Conservation (phyloP, 1,140 invertebrate genomes). For the Reticulitermes speratus region DNA sequence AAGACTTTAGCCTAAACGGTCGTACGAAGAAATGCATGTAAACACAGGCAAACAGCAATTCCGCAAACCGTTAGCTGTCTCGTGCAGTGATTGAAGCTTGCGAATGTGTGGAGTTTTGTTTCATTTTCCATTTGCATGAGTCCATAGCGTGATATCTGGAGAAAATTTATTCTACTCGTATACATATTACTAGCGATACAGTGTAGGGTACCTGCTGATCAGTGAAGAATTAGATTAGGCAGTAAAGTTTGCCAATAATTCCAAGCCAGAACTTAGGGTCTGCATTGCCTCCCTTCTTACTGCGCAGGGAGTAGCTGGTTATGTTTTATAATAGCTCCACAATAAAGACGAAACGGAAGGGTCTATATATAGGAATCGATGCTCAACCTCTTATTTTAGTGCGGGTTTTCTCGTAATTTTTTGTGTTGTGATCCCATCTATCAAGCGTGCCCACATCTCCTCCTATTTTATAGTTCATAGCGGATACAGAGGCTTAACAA, state of each 20-base stretch:
- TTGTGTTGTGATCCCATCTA: not conserved
- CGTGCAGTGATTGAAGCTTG: no score
- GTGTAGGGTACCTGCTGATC: no score
- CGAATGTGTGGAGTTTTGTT: no score
- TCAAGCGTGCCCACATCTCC: not conserved
- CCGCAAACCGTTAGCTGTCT: no score
- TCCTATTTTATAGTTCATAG: conserved; percentile 4
- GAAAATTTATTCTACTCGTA: no score
- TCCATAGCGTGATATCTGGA: no score
- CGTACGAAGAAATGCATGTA: no score
- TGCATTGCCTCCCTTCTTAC: not conserved
- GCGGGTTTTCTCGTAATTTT: not conserved
- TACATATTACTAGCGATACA: no score
- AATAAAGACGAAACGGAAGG: not conserved
- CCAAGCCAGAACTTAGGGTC: no score
- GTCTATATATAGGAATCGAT: not conserved
- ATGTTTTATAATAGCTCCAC: not conserved
- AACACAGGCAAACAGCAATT: no score
- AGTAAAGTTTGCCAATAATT: not conserved
- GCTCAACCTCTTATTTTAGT: not conserved
- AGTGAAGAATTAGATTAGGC: not conserved
- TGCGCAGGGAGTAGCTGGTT: not conserved
- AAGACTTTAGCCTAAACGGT: no score
- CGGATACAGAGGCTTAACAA: not conserved
- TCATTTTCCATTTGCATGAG: no score